A percentile compares a stretch with the other conserved stretches of the same genome.
phyloP scores from a whole-genome alignment of 2,888 invertebrate genomes.

The Copidosoma aretas region DNA sequence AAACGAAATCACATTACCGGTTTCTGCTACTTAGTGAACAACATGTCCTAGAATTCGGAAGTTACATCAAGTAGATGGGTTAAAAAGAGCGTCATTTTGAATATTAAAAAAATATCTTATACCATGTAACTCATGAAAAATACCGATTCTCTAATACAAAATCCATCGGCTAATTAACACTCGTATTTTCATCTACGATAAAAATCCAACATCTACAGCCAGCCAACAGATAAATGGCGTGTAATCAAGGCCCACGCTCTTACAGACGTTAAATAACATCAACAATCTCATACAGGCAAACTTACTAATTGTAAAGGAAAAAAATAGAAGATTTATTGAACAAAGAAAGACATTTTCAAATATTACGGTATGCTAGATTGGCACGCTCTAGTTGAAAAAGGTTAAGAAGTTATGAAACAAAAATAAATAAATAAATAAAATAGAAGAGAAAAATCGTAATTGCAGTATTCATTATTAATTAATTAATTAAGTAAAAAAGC shows the following conservation, averaged over 20 bases:
- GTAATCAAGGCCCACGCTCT: background rate
- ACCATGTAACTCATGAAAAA: background rate
- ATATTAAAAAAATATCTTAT: conserved; percentile 12
- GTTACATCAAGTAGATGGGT: conserved; percentile 8
- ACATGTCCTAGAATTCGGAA: conserved; percentile 14
- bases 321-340: conserved; percentile 8
- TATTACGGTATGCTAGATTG: conserved; percentile 47
- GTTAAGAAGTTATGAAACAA: conserved; percentile 36
- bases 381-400: conserved; percentile 48
- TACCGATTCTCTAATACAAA: background rate
- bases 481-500: conserved; percentile 36
- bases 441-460: conserved; percentile 44
- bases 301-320: conserved; percentile 46
- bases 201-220: conserved; percentile 1
- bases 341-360: conserved; percentile 24
- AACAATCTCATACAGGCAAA: conserved; percentile 44
- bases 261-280: conserved; percentile 44
- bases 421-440: conserved; percentile 43
- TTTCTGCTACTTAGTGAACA: conserved; percentile 27
- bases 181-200: no score
- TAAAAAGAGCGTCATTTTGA: conserved; percentile 29
- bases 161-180: no score
- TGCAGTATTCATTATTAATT: conserved; percentile 53
- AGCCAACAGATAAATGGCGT: background rate
- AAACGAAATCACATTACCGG: conserved; percentile 30